Evolutionary conservation across 2,113 vertebrate species (phyloP).

Genomic region (Actenoides lindsayi): DNA sequence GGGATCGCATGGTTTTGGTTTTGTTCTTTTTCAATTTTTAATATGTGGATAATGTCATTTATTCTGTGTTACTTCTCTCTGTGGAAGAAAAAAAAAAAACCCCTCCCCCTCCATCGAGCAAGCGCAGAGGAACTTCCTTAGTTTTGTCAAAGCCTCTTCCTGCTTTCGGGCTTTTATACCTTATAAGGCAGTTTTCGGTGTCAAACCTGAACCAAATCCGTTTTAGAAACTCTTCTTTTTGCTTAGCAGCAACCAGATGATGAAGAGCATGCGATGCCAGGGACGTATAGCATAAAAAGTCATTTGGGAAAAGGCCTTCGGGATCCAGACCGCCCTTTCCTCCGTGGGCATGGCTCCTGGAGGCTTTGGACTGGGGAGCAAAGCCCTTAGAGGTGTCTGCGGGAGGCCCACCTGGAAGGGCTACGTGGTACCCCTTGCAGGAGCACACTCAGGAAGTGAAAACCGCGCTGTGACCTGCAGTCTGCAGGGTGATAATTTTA

Average conservation of each 20-base stretch:
- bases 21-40: not conserved
- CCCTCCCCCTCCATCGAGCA: conserved; percentile 75
- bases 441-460: not conserved
- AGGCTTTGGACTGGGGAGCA: not conserved
- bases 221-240: conserved; percentile 53
- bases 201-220: conserved; percentile 73
- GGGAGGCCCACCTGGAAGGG: not conserved
- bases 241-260: not conserved
- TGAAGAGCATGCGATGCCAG: not conserved
- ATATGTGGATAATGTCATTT: conserved; percentile 35
- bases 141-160: conserved; percentile 90
- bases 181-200: conserved; percentile 91
- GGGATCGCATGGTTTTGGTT: not conserved
- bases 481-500: accelerated
- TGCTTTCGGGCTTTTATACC: conserved; percentile 89
- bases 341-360: not conserved
- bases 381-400: not conserved
- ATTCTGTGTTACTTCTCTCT: conserved; percentile 61
- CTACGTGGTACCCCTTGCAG: not conserved
- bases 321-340: not conserved
- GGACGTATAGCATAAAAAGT: not conserved
- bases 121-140: conserved; percentile 88
- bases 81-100: conserved; percentile 7
- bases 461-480: not conserved
- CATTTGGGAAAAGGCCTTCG: not conserved